Evolutionary conservation across 2,113 vertebrate species (phyloP), one percentile per base, ranked within the genome.

Genomic region (Myotis yumanensis): DNA sequence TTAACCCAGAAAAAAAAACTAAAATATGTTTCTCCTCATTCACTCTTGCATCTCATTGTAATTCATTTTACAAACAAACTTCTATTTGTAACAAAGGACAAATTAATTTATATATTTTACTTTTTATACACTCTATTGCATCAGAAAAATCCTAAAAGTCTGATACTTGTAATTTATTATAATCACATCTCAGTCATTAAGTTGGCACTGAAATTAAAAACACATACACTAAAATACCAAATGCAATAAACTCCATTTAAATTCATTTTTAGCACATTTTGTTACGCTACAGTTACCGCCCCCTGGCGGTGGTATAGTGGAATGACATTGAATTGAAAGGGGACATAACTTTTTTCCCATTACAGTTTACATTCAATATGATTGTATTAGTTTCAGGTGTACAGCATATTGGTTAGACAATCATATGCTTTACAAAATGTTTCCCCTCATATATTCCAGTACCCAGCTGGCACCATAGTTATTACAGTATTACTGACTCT

Each of bases 11-110:
- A 72, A 79, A 86, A 86, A 86, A 86, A 40, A 5, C 9, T 79
- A 18, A 93, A 93, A 81, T 91, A 68, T 4, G 86, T 81, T 84
- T 93, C 32, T 92, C 54, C 30, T 91, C 71, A 75, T 72, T 95
- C 66, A 84, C 51, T 73, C 25, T 71, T 91, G 54, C 11, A 82
- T 68, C 20, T 71, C 37, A 82, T 32, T 97, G 81, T 91, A 95
- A 94, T n/a, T 76, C 17, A 79, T 46, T 89, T 82, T 94, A 93
- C 35, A 93, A 90, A 86, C 46, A 91, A 92, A 96, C 90, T 18
- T 71, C 76, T 92, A 82, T 28, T 86, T 89, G 17, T 14, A 96
- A 28, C 23, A 48, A 85, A 85, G 37, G 7, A 75, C 16, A 83
- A 54, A 94, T 87, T 77, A 84, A 91, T 76, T 54, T 54, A 73